A percentile compares a stretch with the other conserved stretches of the same genome.
Evolutionary conservation across 2,797 vertebrate species (phyloP).

Genomic region (Erithacus rubecula): DNA sequence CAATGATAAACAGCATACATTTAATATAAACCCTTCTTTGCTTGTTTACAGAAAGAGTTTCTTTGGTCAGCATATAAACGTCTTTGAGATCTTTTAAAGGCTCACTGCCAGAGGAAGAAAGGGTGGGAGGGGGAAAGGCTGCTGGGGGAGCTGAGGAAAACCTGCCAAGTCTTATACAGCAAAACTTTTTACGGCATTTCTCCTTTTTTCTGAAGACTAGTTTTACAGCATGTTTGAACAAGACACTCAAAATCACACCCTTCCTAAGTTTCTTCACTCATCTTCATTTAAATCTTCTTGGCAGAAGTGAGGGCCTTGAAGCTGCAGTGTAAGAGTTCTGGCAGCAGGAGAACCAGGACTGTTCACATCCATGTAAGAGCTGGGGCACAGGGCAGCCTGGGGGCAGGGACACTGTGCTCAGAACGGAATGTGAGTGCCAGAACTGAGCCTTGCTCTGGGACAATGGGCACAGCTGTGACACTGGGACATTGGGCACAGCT

Average conservation of each 20-base stretch:
- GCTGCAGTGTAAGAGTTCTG: not conserved
- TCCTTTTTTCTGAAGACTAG: not conserved
- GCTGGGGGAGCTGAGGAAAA: not conserved
- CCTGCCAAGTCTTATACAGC: conserved; percentile 6
- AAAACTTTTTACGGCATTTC: conserved; percentile 13
- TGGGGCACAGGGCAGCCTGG: not conserved
- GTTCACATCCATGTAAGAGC: not conserved
- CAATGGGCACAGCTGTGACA: too few relatives aligned
- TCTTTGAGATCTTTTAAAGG: conserved; percentile 43
- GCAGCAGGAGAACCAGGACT: not conserved
- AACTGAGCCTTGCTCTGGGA: not conserved
- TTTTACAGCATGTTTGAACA: conserved; percentile 16
- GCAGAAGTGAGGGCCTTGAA: not conserved
- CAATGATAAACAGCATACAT: conserved; percentile 52
- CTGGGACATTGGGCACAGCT: not conserved
- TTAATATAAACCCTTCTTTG: conserved; percentile 57
- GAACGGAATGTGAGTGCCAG: not conserved
- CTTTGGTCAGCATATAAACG: conserved; percentile 50
- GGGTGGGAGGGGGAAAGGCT: not conserved
- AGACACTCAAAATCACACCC: not conserved
- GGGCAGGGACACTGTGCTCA: not conserved
- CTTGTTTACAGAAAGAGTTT: conserved; percentile 60
- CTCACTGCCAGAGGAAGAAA: conserved; percentile 23
- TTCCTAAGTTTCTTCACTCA: not conserved
- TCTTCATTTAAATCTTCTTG: not conserved